phyloP scores from a whole-genome alignment of 2,113 vertebrate genomes.

The Arvicanthis niloticus region DNA sequence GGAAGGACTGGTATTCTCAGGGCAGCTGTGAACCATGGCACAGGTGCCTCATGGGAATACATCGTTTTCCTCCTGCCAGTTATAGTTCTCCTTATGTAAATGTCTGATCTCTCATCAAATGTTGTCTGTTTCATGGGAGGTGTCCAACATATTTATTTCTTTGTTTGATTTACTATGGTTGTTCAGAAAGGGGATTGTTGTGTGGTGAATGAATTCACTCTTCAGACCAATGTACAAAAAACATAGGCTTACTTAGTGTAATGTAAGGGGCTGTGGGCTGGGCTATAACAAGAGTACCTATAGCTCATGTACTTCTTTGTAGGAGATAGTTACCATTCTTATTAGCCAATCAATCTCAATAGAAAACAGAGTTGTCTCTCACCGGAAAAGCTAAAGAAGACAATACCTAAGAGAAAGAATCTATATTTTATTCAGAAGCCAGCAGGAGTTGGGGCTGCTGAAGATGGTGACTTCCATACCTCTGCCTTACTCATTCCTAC shows the following conservation, averaged over 20 bases:
- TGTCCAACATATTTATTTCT: background rate
- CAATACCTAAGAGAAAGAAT: background rate
- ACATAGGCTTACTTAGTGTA: background rate
- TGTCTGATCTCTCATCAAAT: background rate
- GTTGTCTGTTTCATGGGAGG: background rate
- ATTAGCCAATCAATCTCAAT: background rate
- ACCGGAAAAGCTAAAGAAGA: background rate
- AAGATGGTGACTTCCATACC: background rate
- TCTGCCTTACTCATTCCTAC: background rate
- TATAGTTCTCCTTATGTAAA: background rate
- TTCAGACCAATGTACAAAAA: background rate
- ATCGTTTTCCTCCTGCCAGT: background rate
- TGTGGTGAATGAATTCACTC: background rate
- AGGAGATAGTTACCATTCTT: slow-evolving; percentile 11
- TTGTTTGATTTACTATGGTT: background rate
- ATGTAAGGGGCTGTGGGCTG: background rate
- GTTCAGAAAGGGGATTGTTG: background rate
- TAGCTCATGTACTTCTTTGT: background rate
- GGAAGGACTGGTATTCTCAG: background rate
- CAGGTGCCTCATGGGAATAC: background rate
- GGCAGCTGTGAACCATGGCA: background rate
- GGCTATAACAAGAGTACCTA: background rate
- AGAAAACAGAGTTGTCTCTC: background rate
- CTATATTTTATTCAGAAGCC: background rate
- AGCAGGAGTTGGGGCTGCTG: background rate